Evolutionary conservation across 1,140 invertebrate genomes (phyloP).

Genomic region (Drosophila micromelanica): DNA sequence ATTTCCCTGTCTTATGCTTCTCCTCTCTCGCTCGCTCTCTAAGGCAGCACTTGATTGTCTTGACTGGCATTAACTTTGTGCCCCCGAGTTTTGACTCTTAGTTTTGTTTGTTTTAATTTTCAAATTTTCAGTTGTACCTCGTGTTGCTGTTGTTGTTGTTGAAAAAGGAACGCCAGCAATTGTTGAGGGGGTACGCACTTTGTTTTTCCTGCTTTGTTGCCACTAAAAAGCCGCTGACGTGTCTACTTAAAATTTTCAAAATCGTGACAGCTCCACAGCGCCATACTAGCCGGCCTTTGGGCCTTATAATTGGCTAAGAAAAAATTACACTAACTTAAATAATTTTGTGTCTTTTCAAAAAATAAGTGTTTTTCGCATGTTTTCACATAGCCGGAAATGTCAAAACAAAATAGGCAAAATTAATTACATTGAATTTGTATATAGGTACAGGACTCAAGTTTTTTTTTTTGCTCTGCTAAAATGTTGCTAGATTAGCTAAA

Average conservation of each 20-base stretch:
- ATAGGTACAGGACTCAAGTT: constrained; percentile 5
- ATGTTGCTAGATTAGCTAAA: constrained; percentile 3
- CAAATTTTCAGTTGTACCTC: constrained; percentile 23
- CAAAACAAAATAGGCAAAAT: constrained; percentile 46
- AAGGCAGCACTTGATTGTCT: constrained; percentile 63
- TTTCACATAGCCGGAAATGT: constrained; percentile 66
- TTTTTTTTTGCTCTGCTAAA: constrained; percentile 3
- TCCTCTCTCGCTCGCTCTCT: constrained; percentile 3
- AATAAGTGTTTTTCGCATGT: constrained; percentile 30
- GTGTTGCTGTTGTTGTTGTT: constrained; percentile 20
- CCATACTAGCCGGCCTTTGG: constrained; percentile 51
- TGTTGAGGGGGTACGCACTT: constrained; percentile 58
- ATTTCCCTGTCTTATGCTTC: background rate
- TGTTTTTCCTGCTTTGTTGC: constrained; percentile 69
- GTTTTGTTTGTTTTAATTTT: constrained; percentile 70
- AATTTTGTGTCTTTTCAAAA: constrained; percentile 6
- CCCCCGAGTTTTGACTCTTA: constrained; percentile 45
- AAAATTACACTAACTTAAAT: constrained; percentile 5
- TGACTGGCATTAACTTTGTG: constrained; percentile 74
- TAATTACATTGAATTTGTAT: constrained; percentile 24
- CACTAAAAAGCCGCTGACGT: constrained; percentile 72
- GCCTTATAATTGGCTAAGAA: constrained; percentile 63
- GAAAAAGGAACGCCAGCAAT: constrained; percentile 47
- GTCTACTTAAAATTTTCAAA: constrained; percentile 77
- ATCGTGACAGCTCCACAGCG: constrained; percentile 59